Evolutionary conservation across 2,113 vertebrate species (phyloP).

Genomic region (Apus apus): DNA sequence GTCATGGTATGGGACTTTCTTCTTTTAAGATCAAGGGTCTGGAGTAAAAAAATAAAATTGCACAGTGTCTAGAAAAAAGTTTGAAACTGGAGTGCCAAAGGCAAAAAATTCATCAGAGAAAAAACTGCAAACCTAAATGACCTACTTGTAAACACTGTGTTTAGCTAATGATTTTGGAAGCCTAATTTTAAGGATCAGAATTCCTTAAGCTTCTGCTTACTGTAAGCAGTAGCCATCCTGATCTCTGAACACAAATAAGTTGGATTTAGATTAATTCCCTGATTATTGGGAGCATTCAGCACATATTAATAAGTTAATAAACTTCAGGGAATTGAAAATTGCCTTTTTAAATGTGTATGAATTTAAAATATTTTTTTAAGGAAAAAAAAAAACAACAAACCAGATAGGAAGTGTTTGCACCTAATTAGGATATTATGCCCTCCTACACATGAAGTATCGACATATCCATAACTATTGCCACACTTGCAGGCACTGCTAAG

Average conservation of each 20-base stretch:
- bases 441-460: background rate
- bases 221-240: background rate
- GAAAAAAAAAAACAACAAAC: background rate
- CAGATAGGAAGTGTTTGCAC: background rate
- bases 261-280: background rate
- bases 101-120: background rate
- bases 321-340: background rate
- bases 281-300: background rate
- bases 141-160: background rate
- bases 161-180: background rate
- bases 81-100: background rate
- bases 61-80: background rate
- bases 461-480: slow-evolving; percentile 6
- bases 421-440: background rate
- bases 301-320: background rate
- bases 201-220: background rate
- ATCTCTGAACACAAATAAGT: background rate
- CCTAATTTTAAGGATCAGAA: background rate
- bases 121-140: background rate
- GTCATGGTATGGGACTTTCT: background rate
- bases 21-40: background rate
- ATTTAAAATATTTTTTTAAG: background rate
- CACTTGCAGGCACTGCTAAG: slow-evolving; percentile 40
- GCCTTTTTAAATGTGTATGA: background rate
- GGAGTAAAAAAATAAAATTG: background rate